Evolutionary conservation across 2,888 invertebrate species (phyloP).

Genomic region (Heliconius ethilla): DNA sequence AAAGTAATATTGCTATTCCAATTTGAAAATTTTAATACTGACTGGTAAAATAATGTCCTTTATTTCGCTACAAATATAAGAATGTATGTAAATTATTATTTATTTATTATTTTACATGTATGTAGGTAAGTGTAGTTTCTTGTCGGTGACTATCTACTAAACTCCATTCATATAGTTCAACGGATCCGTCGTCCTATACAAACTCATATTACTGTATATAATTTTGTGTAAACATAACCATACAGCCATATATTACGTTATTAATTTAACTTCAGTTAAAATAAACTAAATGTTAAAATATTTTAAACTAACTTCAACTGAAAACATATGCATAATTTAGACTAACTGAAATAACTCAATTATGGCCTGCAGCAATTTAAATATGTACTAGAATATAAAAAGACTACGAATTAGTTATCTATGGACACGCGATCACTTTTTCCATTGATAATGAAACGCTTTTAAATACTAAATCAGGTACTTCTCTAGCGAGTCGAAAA

Average conservation of each 20-base stretch:
- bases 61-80: background rate
- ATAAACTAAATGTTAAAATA: background rate
- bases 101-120: background rate
- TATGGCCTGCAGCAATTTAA: background rate
- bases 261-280: background rate
- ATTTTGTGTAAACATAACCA: slow-evolving; percentile 50
- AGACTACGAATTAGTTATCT: background rate
- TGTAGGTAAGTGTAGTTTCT: background rate
- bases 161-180: slow-evolving; percentile 54
- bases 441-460: background rate
- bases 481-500: no score
- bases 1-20: no score
- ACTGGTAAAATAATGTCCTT: background rate
- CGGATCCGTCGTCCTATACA: slow-evolving; percentile 30
- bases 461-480: background rate
- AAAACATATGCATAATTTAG: background rate
- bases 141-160: slow-evolving; percentile 53
- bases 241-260: slow-evolving; percentile 42
- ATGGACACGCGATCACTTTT: background rate
- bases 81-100: background rate
- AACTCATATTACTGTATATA: slow-evolving; percentile 22
- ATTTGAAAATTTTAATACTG: no score
- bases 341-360: background rate
- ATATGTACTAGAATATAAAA: background rate
- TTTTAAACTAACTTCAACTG: background rate